Percentiles rank a stretch among this genome's conserved stretches.
phyloP scores from a whole-genome alignment of 2,888 invertebrate genomes.

The Heliconius sara region DNA sequence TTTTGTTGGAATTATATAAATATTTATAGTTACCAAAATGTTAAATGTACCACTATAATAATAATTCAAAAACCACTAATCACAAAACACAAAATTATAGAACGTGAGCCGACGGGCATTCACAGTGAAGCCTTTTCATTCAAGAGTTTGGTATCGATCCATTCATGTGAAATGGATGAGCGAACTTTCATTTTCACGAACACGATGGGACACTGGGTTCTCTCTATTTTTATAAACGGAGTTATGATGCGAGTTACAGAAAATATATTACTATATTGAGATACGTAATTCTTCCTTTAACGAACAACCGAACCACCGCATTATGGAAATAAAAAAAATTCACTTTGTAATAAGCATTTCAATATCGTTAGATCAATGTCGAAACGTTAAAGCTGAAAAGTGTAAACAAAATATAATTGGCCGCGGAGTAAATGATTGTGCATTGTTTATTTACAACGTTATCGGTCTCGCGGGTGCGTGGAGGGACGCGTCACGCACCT shows the following conservation, averaged over 20 bases:
- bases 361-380: not conserved
- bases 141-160: constrained; percentile 72
- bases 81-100: constrained; percentile 33
- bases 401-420: constrained; percentile 26
- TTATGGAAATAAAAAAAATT: not conserved
- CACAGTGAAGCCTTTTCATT: constrained; percentile 67
- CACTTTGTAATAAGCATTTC: constrained; percentile 2
- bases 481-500: constrained; percentile 92
- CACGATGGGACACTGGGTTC: constrained; percentile 53
- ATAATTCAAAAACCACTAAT: constrained; percentile 14
- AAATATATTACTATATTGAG: too few species aligned
- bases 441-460: constrained; percentile 78
- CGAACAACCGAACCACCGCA: not conserved
- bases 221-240: not conserved
- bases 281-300: not conserved
- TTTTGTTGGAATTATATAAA: not conserved
- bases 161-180: constrained; percentile 63
- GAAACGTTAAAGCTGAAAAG: constrained; percentile 40
- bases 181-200: constrained; percentile 79
- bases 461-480: constrained; percentile 58
- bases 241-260: too few species aligned
- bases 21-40: constrained; percentile 28
- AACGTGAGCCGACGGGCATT: constrained; percentile 47
- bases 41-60: constrained; percentile 18
- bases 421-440: constrained; percentile 30